Base-by-base conservation (phyloP, 2,113 vertebrate genomes). In the Dendropsophus ebraccatus region DNA sequence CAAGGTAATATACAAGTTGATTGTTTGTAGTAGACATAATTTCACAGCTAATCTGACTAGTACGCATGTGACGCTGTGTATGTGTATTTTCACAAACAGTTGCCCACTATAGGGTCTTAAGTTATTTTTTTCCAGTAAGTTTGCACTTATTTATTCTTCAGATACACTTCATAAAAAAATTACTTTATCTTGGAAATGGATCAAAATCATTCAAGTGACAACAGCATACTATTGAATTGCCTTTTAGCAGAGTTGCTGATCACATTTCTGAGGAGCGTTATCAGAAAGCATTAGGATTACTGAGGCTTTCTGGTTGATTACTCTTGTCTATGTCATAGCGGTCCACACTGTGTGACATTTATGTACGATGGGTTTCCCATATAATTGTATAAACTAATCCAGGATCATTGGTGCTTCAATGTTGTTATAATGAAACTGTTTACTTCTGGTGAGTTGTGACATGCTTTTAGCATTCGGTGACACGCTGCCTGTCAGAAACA, bases 1-100 rank as follows among this genome's bases (percentile, higher is more conserved):
- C 96, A 80, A 97, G 96, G 96, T 97, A 92, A 90, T 25, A 28
- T 28, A 81, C 14, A 47, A 23, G 8, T 16, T 23, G 5, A 17
- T 67, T 32, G 16, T 17, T 67, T 41, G 35, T 41, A 37, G 35
- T 37, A 13, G 21, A 70, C 32, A 70, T 35, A 0, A 23, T 41
- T n/a, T n/a, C 56, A n/a, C 16, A 19, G 56, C 19, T 69, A 4
- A 67, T 32, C 62, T 16, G 9, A 67, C 1, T 32, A 13, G 30
- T n/a, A n/a, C n/a, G n/a, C n/a, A n/a, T n/a, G n/a, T 41, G 6
- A 30, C 30, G 60, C 25, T 67, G 10, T 28, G 23, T 67, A 1
- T 17, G 17, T 69, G 32, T 17, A 58, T n/a, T 58, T 58, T 10
- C 16, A 17, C 19, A 5, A 16, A 52, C 50, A 3, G 5, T 52